phyloP scores from a whole-genome alignment of 2,113 vertebrate genomes.

The Erinaceus europaeus region DNA sequence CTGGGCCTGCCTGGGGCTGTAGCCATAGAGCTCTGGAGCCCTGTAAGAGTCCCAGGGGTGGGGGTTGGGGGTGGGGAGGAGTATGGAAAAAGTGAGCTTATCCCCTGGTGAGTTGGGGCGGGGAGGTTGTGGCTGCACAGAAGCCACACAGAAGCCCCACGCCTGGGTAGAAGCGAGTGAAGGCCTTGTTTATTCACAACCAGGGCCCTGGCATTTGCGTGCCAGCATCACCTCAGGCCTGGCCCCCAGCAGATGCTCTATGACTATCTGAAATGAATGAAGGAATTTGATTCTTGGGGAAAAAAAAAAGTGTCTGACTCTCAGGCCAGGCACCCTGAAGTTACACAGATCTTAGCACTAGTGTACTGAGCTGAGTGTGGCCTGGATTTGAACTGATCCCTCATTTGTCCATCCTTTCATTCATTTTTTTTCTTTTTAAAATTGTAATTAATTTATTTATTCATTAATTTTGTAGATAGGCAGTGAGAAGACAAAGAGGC shows the following conservation, averaged over 20 bases:
- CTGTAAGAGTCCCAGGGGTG: not conserved
- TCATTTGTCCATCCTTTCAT: not conserved
- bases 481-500: too few relatives aligned
- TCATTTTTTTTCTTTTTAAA: too few relatives aligned
- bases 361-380: not conserved
- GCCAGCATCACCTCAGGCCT: not conserved
- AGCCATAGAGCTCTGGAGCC: not conserved
- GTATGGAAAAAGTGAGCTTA: constrained; percentile 57
- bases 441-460: too few relatives aligned
- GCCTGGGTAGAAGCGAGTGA: constrained; percentile 24
- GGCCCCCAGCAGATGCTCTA: not conserved
- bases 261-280: constrained; percentile 23
- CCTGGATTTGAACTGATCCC: not conserved
- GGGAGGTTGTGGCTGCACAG: constrained; percentile 31
- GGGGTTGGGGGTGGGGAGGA: not conserved
- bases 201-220: not conserved
- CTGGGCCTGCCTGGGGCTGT: constrained; percentile 1
- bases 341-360: not conserved
- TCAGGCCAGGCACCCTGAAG: not conserved
- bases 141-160: constrained; percentile 43
- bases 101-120: not conserved
- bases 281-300: not conserved
- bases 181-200: constrained; percentile 26
- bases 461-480: too few relatives aligned
- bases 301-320: not conserved